Evolutionary conservation across 2,113 vertebrate species (phyloP).

Genomic region (Madoqua kirkii): DNA sequence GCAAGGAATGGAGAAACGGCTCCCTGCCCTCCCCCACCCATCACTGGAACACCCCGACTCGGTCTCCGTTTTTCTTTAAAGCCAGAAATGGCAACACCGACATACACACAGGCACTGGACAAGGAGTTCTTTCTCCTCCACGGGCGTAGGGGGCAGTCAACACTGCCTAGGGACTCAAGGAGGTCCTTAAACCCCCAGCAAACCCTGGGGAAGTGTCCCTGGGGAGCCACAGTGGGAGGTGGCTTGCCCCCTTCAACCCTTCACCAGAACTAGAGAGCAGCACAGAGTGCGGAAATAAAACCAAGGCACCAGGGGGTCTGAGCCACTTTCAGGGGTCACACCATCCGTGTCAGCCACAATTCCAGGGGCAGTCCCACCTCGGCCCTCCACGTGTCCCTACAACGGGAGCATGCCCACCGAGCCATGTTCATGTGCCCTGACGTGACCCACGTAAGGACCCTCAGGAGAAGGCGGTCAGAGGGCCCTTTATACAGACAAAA

Average conservation of each 20-base stretch:
- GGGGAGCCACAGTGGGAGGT: background rate
- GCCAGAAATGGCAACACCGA: background rate
- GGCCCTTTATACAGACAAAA: background rate
- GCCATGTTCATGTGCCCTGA: no score
- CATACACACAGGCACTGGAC: no score
- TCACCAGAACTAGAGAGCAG: background rate
- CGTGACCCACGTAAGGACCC: background rate
- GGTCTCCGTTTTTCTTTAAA: background rate
- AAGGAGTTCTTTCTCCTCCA: background rate
- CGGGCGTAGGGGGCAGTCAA: accelerated
- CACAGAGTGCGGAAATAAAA: no score
- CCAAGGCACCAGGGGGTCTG: background rate
- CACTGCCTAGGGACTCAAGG: no score
- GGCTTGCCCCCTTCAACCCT: background rate
- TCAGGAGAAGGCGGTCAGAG: no score
- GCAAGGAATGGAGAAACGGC: background rate
- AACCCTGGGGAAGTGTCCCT: background rate
- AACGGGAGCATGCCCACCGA: accelerated
- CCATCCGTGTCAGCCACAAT: background rate
- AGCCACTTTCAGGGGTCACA: no score
- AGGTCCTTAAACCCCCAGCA: background rate
- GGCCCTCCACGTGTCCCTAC: background rate
- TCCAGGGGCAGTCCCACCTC: background rate
- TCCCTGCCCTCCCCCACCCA: no score
- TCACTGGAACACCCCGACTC: accelerated